These are phyloP conservation scores for Elachura formosa DNA, from an alignment of 2,113 vertebrate species.

Conservation along the genomic window DNA sequence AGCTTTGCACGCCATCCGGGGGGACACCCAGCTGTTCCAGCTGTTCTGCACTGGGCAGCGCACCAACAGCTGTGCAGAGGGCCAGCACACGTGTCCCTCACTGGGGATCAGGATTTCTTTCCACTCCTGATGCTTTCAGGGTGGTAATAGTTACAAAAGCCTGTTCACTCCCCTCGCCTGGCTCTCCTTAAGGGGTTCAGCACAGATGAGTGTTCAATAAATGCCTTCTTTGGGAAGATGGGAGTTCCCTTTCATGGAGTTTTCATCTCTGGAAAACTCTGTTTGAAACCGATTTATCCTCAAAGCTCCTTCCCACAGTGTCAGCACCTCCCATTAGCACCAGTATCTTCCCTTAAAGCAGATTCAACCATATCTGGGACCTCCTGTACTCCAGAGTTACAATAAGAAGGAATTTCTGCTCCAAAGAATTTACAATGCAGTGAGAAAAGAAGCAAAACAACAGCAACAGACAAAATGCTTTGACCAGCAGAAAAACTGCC, in stretches of 20 bases:
- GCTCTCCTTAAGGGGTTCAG: background rate
- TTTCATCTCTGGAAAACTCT: background rate
- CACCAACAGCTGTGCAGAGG: background rate
- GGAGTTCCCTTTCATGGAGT: background rate
- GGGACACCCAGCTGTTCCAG: background rate
- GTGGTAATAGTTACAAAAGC: background rate
- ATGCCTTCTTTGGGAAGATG: background rate
- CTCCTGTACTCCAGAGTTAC: background rate
- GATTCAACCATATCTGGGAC: background rate
- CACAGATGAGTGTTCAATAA: background rate
- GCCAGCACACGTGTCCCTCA: background rate
- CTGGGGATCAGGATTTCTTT: background rate
- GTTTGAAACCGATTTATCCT: background rate
- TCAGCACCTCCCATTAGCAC: background rate
- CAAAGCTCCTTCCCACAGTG: background rate
- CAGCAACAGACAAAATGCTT: background rate
- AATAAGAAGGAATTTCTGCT: background rate
- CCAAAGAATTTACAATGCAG: background rate
- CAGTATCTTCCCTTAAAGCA: background rate
- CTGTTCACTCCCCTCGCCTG: background rate
- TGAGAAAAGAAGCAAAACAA: background rate
- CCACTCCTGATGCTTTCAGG: background rate
- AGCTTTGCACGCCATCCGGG: background rate
- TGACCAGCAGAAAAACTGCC: background rate
- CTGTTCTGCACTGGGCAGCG: background rate